These are phyloP conservation scores for Agrotis puta DNA, from an alignment of 2,888 invertebrate species.

Conservation along the genomic window DNA sequence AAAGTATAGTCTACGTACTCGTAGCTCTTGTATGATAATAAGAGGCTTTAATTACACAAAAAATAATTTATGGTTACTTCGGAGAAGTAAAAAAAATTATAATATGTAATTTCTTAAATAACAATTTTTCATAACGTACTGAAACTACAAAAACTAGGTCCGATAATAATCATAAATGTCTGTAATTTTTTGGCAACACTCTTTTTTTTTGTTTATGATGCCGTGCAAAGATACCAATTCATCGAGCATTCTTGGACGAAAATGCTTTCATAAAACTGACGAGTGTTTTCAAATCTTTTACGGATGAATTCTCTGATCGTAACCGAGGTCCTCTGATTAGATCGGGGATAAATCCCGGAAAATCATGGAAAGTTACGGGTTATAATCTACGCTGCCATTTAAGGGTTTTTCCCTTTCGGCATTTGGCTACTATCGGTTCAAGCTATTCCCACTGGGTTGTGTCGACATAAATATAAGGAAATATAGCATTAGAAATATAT, in stretches of 20 bases:
- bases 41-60: too few relatives aligned
- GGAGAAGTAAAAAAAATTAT: too few relatives aligned
- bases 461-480: not conserved
- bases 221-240: not conserved
- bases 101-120: not conserved
- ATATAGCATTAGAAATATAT: not conserved
- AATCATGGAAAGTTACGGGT: slow-evolving; percentile 31
- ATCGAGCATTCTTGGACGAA: slow-evolving; percentile 25
- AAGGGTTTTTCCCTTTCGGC: slow-evolving; percentile 17
- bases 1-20: too few relatives aligned
- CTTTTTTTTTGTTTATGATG: slow-evolving; percentile 28
- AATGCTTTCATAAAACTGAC: slow-evolving; percentile 39
- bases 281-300: slow-evolving; percentile 42
- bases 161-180: not conserved
- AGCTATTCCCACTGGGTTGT: not conserved
- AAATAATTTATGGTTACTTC: too few relatives aligned
- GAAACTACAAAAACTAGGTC: not conserved
- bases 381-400: slow-evolving; percentile 20
- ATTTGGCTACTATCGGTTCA: not conserved
- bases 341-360: slow-evolving; percentile 26
- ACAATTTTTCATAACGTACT: not conserved
- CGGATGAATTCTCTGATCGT: slow-evolving; percentile 37
- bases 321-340: slow-evolving; percentile 33
- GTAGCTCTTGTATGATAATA: too few relatives aligned
- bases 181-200: not conserved